phyloP scores from a whole-genome alignment of 37 sponge, comb jelly and placozoan species.

The Lycopodina hypogea region DNA sequence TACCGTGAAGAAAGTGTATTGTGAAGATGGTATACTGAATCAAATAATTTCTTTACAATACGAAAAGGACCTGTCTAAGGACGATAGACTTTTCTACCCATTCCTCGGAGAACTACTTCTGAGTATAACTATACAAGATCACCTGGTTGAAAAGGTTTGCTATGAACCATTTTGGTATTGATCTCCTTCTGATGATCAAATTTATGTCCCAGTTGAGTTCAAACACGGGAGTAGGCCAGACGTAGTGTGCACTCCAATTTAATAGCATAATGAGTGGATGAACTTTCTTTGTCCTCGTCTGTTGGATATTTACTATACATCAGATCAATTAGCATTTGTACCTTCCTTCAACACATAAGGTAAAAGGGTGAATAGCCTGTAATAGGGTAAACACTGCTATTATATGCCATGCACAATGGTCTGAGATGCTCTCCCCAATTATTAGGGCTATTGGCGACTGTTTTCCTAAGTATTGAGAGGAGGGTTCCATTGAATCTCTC shows the following conservation, averaged over 20 bases:
- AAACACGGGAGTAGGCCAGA: neutral
- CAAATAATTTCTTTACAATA: neutral
- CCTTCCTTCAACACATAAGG: slow-evolving; percentile 51
- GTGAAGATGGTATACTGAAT: neutral
- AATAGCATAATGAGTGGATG: neutral
- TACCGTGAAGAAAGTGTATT: neutral
- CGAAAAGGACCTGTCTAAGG: slow-evolving; percentile 36
- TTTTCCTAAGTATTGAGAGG: slow-evolving; percentile 10
- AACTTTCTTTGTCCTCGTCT: neutral
- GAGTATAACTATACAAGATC: neutral
- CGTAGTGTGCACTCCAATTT: no score
- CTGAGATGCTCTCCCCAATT: slow-evolving; percentile 38
- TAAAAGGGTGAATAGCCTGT: slow-evolving; percentile 33
- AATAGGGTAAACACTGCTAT: slow-evolving; percentile 30
- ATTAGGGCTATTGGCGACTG: neutral
- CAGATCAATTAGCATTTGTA: slow-evolving; percentile 29
- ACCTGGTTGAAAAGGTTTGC: neutral
- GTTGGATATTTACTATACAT: slow-evolving; percentile 4
- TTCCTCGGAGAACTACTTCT: slow-evolving; percentile 17
- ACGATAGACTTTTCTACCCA: slow-evolving; percentile 28
- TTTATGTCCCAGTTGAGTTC: neutral
- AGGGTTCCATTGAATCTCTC: slow-evolving; percentile 56
- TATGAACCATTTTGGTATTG: neutral
- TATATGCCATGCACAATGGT: no score
- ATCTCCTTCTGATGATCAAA: neutral